Evolutionary conservation across 1,140 invertebrate genomes (phyloP).

Genomic region (Dendrolimus punctatus): DNA sequence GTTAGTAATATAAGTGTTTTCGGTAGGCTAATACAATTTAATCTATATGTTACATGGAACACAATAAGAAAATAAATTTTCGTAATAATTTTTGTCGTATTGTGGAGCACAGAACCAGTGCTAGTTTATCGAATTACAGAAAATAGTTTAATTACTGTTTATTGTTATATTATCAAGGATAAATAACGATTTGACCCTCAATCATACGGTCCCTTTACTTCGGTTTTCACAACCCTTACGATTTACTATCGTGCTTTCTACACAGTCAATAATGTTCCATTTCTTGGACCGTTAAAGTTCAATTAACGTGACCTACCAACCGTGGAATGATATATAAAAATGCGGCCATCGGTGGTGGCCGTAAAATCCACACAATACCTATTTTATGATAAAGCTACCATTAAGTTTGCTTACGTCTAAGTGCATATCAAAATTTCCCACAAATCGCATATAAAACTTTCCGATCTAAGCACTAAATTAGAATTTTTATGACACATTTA

Average conservation of each 20-base stretch:
- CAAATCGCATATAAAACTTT: too few relatives aligned
- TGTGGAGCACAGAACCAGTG: too few relatives aligned
- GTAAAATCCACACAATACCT: constrained; percentile 50
- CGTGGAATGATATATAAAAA: constrained; percentile 64
- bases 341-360: constrained; percentile 34
- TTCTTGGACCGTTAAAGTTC: constrained; percentile 47
- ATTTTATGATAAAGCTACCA: constrained; percentile 31
- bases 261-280: constrained; percentile 43
- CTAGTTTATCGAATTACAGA: too few relatives aligned
- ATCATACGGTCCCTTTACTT: constrained; percentile 15
- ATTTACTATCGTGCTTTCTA: constrained; percentile 20
- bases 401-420: too few relatives aligned
- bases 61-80: background rate
- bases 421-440: too few relatives aligned
- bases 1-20: background rate
- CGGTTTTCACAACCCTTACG: constrained; percentile 12
- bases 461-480: too few relatives aligned
- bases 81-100: too few relatives aligned
- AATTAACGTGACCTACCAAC: constrained; percentile 50
- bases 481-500: too few relatives aligned
- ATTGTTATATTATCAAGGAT: constrained; percentile 4
- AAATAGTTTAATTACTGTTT: background rate
- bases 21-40: background rate
- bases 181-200: constrained; percentile 3
- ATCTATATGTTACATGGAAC: background rate